Conservation (phyloP, 2,797 vertebrate genomes). For the Xenentodon cancila region DNA sequence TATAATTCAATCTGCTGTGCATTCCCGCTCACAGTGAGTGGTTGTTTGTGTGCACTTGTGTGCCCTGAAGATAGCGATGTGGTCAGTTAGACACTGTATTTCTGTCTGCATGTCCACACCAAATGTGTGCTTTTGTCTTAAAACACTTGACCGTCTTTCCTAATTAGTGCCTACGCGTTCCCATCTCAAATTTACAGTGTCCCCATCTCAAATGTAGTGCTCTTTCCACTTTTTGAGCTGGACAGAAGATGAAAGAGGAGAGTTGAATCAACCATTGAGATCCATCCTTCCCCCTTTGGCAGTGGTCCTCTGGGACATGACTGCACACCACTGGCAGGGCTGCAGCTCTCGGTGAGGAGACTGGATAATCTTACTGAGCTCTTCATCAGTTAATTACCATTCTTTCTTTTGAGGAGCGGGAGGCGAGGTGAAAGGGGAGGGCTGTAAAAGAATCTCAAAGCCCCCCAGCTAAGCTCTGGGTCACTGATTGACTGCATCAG, state of each 20-base stretch:
- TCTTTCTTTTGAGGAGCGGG: conserved; percentile 68
- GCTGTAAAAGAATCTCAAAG: conserved; percentile 76
- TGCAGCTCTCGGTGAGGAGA: conserved; percentile 55
- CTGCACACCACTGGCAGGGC: conserved; percentile 63
- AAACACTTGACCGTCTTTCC: conserved; percentile 46
- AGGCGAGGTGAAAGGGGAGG: conserved; percentile 64
- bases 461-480: conserved; percentile 73
- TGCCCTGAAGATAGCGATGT: conserved; percentile 43
- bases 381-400: conserved; percentile 83
- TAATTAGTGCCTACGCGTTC: conserved; percentile 61
- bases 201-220: conserved; percentile 28
- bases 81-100: conserved; percentile 18
- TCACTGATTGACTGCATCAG: conserved; percentile 79
- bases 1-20: conserved; percentile 75
- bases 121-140: conserved; percentile 28
- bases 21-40: conserved; percentile 57
- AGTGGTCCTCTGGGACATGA: conserved; percentile 68
- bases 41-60: conserved; percentile 58
- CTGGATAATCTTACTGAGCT: conserved; percentile 80
- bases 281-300: conserved; percentile 62
- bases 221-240: conserved; percentile 33
- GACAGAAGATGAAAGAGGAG: conserved; percentile 68
- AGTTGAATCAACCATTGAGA: conserved; percentile 72
- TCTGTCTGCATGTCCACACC: conserved; percentile 14
- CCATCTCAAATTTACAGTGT: conserved; percentile 46